phyloP scores from a whole-genome alignment of 2,113 vertebrate species.

The Ctenodactylus gundi region DNA sequence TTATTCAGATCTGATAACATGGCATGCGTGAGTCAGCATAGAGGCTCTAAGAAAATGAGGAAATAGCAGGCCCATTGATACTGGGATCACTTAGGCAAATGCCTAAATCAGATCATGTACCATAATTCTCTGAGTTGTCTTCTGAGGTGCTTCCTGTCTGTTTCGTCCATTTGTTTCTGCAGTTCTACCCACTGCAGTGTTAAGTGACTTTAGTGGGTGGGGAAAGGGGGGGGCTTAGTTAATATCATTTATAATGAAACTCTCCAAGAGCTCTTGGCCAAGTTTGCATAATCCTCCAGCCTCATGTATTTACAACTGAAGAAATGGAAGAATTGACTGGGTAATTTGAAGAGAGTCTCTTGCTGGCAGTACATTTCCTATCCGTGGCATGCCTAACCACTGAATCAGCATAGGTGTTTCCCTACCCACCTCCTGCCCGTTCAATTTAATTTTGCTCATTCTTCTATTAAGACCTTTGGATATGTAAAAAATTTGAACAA shows the following conservation, averaged over 20 bases:
- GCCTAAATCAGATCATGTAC: neutral
- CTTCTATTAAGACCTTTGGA: neutral
- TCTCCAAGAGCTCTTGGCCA: neutral
- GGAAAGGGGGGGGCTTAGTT: neutral
- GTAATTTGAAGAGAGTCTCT: neutral
- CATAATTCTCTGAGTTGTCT: neutral
- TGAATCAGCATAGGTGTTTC: neutral
- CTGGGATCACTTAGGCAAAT: neutral
- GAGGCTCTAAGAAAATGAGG: neutral
- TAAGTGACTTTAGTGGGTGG: neutral
- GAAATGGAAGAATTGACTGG: neutral
- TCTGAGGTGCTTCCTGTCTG: neutral
- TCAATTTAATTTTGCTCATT: constrained; percentile 31
- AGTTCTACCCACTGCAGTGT: neutral
- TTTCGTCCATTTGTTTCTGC: neutral
- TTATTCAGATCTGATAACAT: constrained; percentile 3
- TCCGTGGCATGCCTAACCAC: neutral
- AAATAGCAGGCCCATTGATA: neutral
- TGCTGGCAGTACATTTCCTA: neutral
- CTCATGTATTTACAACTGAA: constrained; percentile 1
- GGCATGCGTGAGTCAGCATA: neutral
- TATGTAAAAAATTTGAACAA: neutral
- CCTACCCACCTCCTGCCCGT: neutral
- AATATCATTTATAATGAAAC: constrained; percentile 27
- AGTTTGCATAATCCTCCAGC: neutral